Conservation (phyloP, 1,140 invertebrate species). For the Oreohelix idahoensis region DNA sequence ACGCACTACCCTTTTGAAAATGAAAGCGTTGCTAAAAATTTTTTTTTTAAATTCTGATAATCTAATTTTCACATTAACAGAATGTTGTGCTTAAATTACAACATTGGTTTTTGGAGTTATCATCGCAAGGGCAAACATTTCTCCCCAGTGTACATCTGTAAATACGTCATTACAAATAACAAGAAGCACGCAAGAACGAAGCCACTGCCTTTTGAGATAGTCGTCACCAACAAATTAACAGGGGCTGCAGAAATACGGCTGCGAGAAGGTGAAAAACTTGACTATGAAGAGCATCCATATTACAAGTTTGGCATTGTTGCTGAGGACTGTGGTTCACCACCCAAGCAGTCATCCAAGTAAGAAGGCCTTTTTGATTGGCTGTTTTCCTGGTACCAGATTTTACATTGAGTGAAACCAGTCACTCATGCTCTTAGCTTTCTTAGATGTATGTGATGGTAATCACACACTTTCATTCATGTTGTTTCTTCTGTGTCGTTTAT, state of each 20-base stretch:
- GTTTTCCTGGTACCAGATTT: too few relatives aligned
- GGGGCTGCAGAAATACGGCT: conserved; percentile 78
- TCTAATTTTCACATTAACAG: too few relatives aligned
- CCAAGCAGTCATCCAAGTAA: conserved; percentile 76
- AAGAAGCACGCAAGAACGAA: conserved; percentile 77
- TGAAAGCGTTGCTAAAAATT: too few relatives aligned
- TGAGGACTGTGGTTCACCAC: conserved; percentile 87
- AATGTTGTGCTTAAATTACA: neutral
- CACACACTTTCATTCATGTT: too few relatives aligned
- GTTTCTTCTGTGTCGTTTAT: too few relatives aligned
- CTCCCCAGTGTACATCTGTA: conserved; percentile 84
- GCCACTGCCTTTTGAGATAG: conserved; percentile 86
- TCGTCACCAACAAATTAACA: conserved; percentile 75
- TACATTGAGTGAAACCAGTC: too few relatives aligned
- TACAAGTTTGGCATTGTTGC: conserved; percentile 97
- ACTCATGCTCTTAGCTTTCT: too few relatives aligned
- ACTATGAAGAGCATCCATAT: conserved; percentile 93
- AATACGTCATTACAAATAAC: conserved; percentile 93
- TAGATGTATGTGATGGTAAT: too few relatives aligned
- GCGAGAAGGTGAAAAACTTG: conserved; percentile 81
- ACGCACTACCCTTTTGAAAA: too few relatives aligned
- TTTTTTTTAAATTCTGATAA: too few relatives aligned
- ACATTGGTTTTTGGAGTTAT: neutral
- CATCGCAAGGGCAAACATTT: neutral
- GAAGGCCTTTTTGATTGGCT: too few relatives aligned